These are phyloP conservation scores for Griposia aprilina DNA, from an alignment of 2,888 invertebrate genomes.

Conservation along the genomic window DNA sequence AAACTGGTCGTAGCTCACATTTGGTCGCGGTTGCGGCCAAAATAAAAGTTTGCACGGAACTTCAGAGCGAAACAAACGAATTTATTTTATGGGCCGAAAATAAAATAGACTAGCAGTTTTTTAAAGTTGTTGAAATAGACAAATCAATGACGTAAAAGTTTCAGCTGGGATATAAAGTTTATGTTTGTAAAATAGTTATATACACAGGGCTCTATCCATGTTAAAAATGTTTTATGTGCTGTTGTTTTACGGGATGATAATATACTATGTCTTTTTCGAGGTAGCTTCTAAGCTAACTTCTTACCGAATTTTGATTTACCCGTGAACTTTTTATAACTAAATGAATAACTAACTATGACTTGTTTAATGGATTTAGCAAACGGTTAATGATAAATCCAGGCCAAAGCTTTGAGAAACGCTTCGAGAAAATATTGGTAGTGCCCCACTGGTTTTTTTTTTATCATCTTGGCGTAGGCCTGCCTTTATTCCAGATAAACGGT, in stretches of 20 bases:
- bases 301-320: neutral
- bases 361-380: neutral
- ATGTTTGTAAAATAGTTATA: neutral
- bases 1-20: slow-evolving; percentile 29
- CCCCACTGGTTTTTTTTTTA: neutral
- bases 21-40: slow-evolving; percentile 26
- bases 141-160: neutral
- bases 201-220: neutral
- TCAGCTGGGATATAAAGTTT: neutral
- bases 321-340: too few species aligned
- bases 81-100: slow-evolving; percentile 9
- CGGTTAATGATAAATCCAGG: neutral
- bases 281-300: neutral
- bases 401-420: neutral
- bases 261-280: neutral
- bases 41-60: slow-evolving; percentile 31
- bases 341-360: too few species aligned
- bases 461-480: too few species aligned
- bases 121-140: neutral
- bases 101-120: slow-evolving; percentile 9
- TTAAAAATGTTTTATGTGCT: neutral
- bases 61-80: slow-evolving; percentile 23
- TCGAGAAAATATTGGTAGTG: neutral
- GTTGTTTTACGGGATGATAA: neutral
- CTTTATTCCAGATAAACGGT: too few species aligned